Evolutionary conservation across 1,140 invertebrate species (phyloP).

Genomic region (Drosophila kepulauana): DNA sequence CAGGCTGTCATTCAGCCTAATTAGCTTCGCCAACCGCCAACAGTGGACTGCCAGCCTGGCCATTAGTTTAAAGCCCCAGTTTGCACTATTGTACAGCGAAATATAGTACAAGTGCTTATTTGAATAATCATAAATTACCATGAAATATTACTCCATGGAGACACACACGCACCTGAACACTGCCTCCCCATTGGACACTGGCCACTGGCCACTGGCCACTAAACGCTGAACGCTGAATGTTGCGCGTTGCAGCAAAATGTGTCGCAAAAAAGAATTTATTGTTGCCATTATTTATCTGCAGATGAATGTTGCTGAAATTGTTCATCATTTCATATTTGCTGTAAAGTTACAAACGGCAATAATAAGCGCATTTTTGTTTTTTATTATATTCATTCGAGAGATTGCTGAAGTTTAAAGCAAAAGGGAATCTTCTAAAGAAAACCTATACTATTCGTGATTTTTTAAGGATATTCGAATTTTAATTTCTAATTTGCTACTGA

Average conservation of each 20-base stretch:
- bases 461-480: too few species aligned
- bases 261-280: constrained; percentile 67
- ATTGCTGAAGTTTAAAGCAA: too few species aligned
- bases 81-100: constrained; percentile 28
- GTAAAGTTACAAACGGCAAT: too few species aligned
- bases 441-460: too few species aligned
- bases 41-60: neutral
- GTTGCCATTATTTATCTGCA: constrained; percentile 37
- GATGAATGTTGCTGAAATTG: neutral
- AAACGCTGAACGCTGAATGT: constrained; percentile 9
- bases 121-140: constrained; percentile 78
- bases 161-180: constrained; percentile 35
- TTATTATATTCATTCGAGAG: too few species aligned
- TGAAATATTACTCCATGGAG: constrained; percentile 63
- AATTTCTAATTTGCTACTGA: too few species aligned
- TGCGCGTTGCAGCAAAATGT: constrained; percentile 61
- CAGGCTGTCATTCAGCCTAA: constrained; percentile 68
- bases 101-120: constrained; percentile 47
- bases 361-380: too few species aligned
- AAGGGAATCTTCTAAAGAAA: too few species aligned
- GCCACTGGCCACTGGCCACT: neutral
- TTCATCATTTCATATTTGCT: constrained; percentile 30
- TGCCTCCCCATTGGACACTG: neutral
- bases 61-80: neutral
- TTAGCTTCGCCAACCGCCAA: constrained; percentile 38